Evolutionary conservation across 2,113 vertebrate species (phyloP).

Genomic region (Oncorhynchus keta): DNA sequence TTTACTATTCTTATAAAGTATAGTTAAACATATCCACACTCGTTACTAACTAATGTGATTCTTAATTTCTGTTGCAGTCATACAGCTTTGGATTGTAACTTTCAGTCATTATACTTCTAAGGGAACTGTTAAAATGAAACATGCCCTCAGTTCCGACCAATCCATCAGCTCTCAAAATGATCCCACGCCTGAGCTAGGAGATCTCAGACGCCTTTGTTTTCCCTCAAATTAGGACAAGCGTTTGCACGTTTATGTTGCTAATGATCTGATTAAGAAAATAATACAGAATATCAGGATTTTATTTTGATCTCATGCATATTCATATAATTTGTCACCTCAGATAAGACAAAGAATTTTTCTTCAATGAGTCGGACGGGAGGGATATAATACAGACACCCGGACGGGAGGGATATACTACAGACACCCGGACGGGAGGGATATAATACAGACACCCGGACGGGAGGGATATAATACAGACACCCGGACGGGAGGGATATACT

Average conservation of each 20-base stretch:
- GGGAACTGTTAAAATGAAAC: constrained; percentile 52
- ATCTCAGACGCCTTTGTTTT: neutral
- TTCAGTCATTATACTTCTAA: constrained; percentile 61
- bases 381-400: too few species aligned
- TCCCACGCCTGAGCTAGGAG: neutral
- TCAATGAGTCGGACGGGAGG: too few species aligned
- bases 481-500: too few species aligned
- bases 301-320: too few species aligned
- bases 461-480: too few species aligned
- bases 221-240: neutral
- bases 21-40: neutral
- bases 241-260: neutral
- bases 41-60: constrained; percentile 51
- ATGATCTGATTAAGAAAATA: neutral
- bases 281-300: neutral
- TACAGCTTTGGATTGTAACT: constrained; percentile 54
- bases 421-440: too few species aligned
- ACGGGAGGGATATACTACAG: too few species aligned
- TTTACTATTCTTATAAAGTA: neutral
- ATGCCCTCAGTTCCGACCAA: constrained; percentile 53
- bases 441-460: too few species aligned
- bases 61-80: constrained; percentile 59
- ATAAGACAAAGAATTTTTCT: too few species aligned
- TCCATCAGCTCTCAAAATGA: constrained; percentile 33
- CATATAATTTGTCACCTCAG: too few species aligned